Evolutionary conservation across 2,113 vertebrate species (phyloP), one percentile per base, ranked within the genome.

Genomic region (Pardalotus punctatus): DNA sequence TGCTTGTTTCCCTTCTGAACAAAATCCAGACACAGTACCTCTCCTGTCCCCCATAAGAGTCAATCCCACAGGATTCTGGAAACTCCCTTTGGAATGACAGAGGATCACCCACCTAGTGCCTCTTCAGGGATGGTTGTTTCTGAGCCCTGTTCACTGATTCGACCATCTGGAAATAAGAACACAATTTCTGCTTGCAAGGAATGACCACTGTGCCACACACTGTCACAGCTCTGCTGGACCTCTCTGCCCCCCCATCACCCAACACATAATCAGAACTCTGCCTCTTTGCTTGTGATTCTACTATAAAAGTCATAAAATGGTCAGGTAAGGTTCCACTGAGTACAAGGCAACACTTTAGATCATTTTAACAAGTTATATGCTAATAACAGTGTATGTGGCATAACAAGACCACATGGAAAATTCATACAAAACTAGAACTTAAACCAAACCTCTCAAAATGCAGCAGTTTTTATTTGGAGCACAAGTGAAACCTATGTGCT

Each of bases 21-120:
- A 64, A 28, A 53, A 58, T 25, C 25, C 17, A 33, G n/a, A 60
- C 31, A 51, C 14, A 23, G 5, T 6, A 31, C 7, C 8, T 6
- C 3, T 11, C 5, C 24, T 6, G 2, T 8, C 5, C 11, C 18
- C 11, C 11, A 23, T 6, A 10, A 12, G 5, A 54, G 16, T 31
- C 48, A 62, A 47, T 56, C 33, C 31, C 21, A 11, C 23, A 56
- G 48, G n/a, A 24, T 67, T 56, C 36, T 69, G 43, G 15, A 80
- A 69, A 33, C 14, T 50, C 4, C 25, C 17, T 57, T 66, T 61
- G 61, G 28, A n/a, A 47, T 21, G 25, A 29, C 6, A 31, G 29
- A 84, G 6, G 13, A 17, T 81, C 36, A 56, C 88, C 7, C 62
- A 91, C 88, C 51, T 19, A 2, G 7, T 58, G 18, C 10, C 11